A percentile compares a stretch with the other conserved stretches of the same genome.
Conservation (phyloP, 2,888 invertebrate genomes). For the Hirudinaria manillensis region DNA sequence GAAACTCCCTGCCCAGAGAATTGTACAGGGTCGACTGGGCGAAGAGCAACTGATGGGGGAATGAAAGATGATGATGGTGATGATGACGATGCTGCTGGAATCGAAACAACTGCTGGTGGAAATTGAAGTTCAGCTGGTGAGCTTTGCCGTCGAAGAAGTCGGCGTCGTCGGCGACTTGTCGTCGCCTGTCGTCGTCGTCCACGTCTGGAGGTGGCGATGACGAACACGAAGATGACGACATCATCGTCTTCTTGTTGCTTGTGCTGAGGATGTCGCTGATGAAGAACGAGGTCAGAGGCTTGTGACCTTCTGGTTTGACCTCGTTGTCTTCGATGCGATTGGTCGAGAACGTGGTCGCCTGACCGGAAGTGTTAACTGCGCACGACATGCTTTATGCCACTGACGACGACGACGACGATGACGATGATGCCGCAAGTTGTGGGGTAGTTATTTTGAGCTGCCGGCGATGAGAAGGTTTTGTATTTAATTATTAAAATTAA, state of each 20-base stretch:
- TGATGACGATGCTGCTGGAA: not conserved
- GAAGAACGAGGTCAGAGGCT: slow-evolving; percentile 9
- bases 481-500: not conserved
- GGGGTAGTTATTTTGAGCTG: not conserved
- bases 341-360: not conserved
- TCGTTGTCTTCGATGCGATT: slow-evolving; percentile 11
- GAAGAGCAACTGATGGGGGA: not conserved
- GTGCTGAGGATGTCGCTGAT: slow-evolving; percentile 10
- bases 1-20: not conserved
- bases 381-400: not conserved
- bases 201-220: not conserved
- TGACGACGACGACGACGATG: not conserved
- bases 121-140: not conserved
- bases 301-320: slow-evolving; percentile 7
- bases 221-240: not conserved
- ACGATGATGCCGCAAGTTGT: not conserved
- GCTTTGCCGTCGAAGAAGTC: slow-evolving; percentile 2
- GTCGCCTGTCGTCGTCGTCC: not conserved
- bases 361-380: slow-evolving; percentile 8
- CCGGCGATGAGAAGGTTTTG: no score
- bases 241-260: not conserved
- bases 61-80: not conserved
- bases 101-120: slow-evolving; percentile 6
- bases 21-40: not conserved
- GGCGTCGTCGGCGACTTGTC: not conserved